Evolutionary conservation across 1,140 invertebrate species (phyloP), one percentile per base, ranked within the genome.

Genomic region (Oncopodura yosiiana): DNA sequence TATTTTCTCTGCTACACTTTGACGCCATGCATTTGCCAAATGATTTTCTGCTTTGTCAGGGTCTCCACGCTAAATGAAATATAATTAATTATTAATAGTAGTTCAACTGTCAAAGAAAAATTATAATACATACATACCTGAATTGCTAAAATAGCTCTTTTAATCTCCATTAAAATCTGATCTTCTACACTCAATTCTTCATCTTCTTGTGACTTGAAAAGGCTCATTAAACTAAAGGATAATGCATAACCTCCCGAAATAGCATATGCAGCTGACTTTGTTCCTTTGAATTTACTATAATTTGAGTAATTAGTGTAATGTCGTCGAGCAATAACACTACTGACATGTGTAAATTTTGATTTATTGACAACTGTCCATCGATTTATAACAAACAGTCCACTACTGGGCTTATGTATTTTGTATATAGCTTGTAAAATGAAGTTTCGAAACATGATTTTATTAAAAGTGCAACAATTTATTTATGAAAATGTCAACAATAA

Each of bases 91-190:
- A 27, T 11, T 16, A 39, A 8, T 34, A 34, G 6, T 8, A 34
- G 9, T 37, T 41, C 8, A 34, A 3, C 12, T 11, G 19, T 23
- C 21, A n/a, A 57, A 41, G 19, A 23, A 24, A 30, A 44, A 36
- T 51, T 14, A 21, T 14, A 27, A 38, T 21, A 37, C 4, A 23
- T 30, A 30, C 29, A 11, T 36, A 63, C 62, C 58, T 61, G 54
- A 16, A 60, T 58, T 9, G 54, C 50, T 16, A 63, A 21, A 24
- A 63, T 60, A 5, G 57, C 54, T 52, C 49, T 43, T 45, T 63
- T 63, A 41, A 63, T 63, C 23, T 52, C 36, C 52, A 60, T 51
- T n/a, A 63, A 34, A 3, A 61, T 50, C 42, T 53, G 32, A 39
- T 63, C 62, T 50, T 63, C 56, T 4, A 50, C 27, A 14, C 41